phyloP scores from a whole-genome alignment of 2,888 invertebrate genomes.

The Plutella xylostella region DNA sequence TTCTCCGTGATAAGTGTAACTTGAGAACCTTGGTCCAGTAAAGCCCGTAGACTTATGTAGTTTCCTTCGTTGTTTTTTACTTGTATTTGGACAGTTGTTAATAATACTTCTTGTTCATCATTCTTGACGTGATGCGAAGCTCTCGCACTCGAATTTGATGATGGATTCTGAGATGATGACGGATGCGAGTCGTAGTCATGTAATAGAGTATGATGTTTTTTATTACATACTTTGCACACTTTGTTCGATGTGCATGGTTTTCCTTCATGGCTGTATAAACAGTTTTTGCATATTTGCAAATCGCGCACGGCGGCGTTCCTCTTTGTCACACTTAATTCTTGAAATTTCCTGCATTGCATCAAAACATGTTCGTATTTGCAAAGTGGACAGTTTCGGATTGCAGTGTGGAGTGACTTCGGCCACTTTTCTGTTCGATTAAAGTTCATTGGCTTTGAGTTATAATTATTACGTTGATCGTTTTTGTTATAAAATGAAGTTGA shows the following conservation, averaged over 20 bases:
- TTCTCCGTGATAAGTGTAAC: constrained; percentile 6
- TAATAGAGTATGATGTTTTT: too few species aligned
- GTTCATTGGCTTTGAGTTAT: neutral
- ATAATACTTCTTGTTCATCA: neutral
- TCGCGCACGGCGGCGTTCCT: constrained; percentile 5
- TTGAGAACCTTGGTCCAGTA: constrained; percentile 18
- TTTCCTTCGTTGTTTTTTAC: neutral
- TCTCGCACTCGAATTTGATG: neutral
- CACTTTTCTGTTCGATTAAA: neutral
- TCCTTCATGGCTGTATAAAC: constrained; percentile 7
- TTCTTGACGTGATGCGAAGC: neutral
- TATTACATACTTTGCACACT: constrained; percentile 11
- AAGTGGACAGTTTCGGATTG: constrained; percentile 3
- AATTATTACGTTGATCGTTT: neutral
- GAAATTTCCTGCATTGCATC: constrained; percentile 8
- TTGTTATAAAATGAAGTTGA: too few species aligned
- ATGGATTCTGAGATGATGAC: constrained; percentile 3
- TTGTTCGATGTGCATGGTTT: constrained; percentile 4
- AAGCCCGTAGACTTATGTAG: constrained; percentile 11
- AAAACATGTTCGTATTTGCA: constrained; percentile 7
- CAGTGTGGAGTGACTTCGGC: neutral
- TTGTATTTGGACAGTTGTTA: constrained; percentile 1
- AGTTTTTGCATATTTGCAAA: constrained; percentile 10
- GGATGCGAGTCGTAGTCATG: neutral
- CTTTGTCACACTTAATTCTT: constrained; percentile 1